Evolutionary conservation across 2,888 invertebrate genomes (phyloP).

Genomic region (Euzophera pinguis): DNA sequence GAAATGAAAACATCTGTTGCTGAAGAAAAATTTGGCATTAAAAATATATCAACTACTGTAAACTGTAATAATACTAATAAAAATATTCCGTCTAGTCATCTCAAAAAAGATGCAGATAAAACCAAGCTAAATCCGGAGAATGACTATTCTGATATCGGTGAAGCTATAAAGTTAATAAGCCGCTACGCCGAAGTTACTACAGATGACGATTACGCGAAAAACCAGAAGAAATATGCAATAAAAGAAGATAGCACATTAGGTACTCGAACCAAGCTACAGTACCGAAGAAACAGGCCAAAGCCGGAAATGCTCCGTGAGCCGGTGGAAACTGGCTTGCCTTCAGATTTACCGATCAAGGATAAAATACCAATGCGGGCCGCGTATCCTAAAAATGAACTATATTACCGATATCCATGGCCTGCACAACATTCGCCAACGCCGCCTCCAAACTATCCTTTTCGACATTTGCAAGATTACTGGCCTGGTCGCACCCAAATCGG

Average conservation of each 20-base stretch:
- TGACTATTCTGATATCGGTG: constrained; percentile 71
- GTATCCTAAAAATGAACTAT: constrained; percentile 46
- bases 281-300: constrained; percentile 63
- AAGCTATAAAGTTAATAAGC: constrained; percentile 73
- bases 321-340: constrained; percentile 23
- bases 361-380: constrained; percentile 26
- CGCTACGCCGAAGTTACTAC: constrained; percentile 74
- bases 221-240: constrained; percentile 49
- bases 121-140: constrained; percentile 69
- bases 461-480: constrained; percentile 72
- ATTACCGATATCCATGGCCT: constrained; percentile 66
- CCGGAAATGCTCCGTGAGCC: constrained; percentile 34
- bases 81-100: constrained; percentile 32
- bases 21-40: constrained; percentile 23
- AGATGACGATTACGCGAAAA: constrained; percentile 68
- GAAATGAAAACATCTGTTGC: constrained; percentile 27
- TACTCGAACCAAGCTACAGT: constrained; percentile 68
- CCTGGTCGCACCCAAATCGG: constrained; percentile 57
- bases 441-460: constrained; percentile 67
- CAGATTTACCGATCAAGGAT: constrained; percentile 28
- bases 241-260: constrained; percentile 63
- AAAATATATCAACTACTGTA: constrained; percentile 14
- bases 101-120: constrained; percentile 50
- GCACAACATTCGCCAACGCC: constrained; percentile 58
- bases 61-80: constrained; percentile 24